Base-by-base conservation (phyloP, 1,140 invertebrate species). In the Drosophila rhopaloa region DNA sequence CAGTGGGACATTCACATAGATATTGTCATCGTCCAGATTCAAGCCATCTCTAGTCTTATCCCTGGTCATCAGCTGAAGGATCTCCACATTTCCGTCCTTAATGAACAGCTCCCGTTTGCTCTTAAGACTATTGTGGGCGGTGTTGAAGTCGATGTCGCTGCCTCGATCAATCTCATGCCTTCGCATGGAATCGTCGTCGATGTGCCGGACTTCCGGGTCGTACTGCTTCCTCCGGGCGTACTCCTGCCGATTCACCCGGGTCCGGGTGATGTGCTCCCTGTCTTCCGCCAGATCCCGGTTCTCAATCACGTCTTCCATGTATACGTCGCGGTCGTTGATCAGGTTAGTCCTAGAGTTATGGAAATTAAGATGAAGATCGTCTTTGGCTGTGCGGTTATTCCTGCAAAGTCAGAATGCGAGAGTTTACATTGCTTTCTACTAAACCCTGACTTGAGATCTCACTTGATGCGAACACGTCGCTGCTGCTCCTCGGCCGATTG, bases 11-110 rank as follows among this genome's bases (percentile, higher is more conserved):
- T 94, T 94, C 8, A 95, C 94, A 72, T 94, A 94, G 38, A 94
- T 93, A 78, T 94, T 94, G 73, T 95, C 95, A n/a, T 91, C 90
- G 27, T 91, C 90, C 32, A 83, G 56, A 11, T 48, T 66, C 8
- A 73, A 14, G 0, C 68, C 63, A 13, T 91, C 85, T 0, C 77
- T 67, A 0, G 71, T 88, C 32, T 92, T 91, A 10, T 95, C 96
- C 81, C 96, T 93, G 0, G 96, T 96, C 29, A 97, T 95, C n/a
- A 97, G 92, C 70, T 96, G 93, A 46, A 97, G 92, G 53, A 97
- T 96, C 93, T 97, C 96, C 1, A 96, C 95, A 79, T 97, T 96
- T 0, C 96, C 96, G 82, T 97, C 96, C 80, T 96, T 95, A 24
- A 96, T 96, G 83, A 96, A 97, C 77, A 95, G 94, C 76, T 96